Percentiles rank a stretch among this genome's conserved stretches.
These are phyloP conservation scores for Burhinus bistriatus DNA, from an alignment of 2,113 vertebrate species.

Conservation along the genomic window DNA sequence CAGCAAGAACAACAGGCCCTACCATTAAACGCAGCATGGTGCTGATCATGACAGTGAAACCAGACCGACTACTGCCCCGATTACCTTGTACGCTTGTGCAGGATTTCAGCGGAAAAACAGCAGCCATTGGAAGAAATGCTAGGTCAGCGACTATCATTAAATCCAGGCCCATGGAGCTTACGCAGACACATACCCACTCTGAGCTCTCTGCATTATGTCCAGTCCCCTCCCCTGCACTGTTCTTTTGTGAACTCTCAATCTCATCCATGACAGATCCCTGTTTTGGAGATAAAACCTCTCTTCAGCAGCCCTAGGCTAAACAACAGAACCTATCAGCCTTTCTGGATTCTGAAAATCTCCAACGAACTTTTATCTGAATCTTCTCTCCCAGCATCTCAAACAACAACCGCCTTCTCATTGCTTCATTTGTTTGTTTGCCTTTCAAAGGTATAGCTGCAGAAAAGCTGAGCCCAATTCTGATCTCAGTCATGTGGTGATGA, in stretches of 20 bases:
- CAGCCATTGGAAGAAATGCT: neutral
- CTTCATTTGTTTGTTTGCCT: neutral
- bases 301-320: neutral
- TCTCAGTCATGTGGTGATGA: neutral
- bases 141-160: neutral
- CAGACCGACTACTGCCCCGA: neutral
- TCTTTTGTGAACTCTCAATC: neutral
- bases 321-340: neutral
- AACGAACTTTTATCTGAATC: neutral
- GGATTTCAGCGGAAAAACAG: neutral
- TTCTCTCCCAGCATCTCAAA: neutral
- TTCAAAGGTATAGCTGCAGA: neutral
- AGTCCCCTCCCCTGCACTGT: accelerated
- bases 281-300: neutral
- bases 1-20: accelerated
- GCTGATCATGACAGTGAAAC: neutral
- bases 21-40: neutral
- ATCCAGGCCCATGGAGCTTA: neutral
- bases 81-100: accelerated
- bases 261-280: neutral
- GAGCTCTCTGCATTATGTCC: neutral
- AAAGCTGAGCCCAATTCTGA: neutral
- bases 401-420: neutral
- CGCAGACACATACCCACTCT: neutral
- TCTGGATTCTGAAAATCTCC: neutral